Base-by-base conservation (phyloP, 2,888 invertebrate species). In the Cyclophora punctaria region DNA sequence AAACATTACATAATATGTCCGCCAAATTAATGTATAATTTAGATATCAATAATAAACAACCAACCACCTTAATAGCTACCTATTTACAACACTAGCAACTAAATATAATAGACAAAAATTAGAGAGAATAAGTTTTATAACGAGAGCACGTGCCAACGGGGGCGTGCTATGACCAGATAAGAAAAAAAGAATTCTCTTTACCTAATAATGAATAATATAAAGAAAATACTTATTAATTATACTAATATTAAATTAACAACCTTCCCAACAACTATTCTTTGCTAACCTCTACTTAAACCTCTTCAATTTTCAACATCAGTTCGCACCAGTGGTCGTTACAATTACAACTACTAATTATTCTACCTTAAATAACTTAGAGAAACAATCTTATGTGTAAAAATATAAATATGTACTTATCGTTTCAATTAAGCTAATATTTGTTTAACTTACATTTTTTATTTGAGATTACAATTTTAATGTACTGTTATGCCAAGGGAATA, bases 271-370 rank as follows among this genome's bases (percentile, higher is more conserved):
- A 80, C 79, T 67, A 62, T 64, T 72, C 75, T 65, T 64, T 64
- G 63, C 76, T 82, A 83, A 84, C 82, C 83, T 71, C 80, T 83
- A 33, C 83, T 83, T 81, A 85, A 86, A 86, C 78, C 82, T 86
- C 81, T 82, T 84, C 85, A 87, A 84, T 78, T 67, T 83, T 86
- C 83, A 87, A 87, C 87, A 85, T 83, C 82, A 82, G 79, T 83
- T 82, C 85, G 85, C 85, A 87, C 87, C 85, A 85, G 73, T 80
- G 79, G 77, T 83, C 78, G 78, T 83, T 81, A 78, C 74, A 73
- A 74, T 69, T 69, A 73, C 64, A 48, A 73, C 75, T 78, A 80
- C 1, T 37, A 37, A 37, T 37, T 37, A 37, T 37, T 58, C 68
- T 70, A 67, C 64, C 56, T 63, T 69, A 4, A 4, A 5, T 71